Conservation (phyloP, 2,888 invertebrate species). For the Ochropleura leucogaster region DNA sequence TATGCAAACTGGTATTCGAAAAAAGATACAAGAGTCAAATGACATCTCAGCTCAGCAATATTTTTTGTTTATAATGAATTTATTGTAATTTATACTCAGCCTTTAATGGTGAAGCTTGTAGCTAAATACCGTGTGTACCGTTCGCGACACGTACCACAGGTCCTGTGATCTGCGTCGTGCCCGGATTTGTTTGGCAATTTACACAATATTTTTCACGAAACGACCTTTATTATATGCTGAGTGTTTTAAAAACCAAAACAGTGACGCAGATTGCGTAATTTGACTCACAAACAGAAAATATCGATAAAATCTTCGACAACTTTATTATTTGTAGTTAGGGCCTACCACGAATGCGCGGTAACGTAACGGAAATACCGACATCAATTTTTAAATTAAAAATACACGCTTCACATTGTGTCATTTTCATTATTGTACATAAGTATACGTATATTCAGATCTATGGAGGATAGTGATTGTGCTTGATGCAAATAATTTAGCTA, state of each 20-base stretch:
- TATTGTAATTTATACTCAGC: background rate
- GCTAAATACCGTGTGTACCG: no score
- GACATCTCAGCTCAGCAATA: background rate
- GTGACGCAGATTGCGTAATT: constrained; percentile 9
- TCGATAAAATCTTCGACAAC: background rate
- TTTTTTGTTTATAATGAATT: background rate
- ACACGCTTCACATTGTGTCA: no score
- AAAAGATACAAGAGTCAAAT: background rate
- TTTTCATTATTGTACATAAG: no score
- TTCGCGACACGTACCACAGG: no score
- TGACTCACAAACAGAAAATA: constrained; percentile 25
- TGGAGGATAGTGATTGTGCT: no score
- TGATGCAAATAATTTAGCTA: no score
- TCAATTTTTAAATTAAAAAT: no score
- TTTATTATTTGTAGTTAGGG: constrained; percentile 7
- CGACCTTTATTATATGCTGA: background rate
- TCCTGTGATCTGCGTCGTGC: no score
- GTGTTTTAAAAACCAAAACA: constrained; percentile 23
- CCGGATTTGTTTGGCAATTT: background rate
- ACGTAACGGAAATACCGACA: no score
- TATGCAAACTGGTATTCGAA: background rate
- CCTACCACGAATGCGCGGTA: background rate
- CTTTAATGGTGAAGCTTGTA: background rate
- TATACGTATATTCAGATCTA: no score
- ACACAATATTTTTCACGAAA: constrained; percentile 11